These are phyloP conservation scores for Tenthredo distinguenda DNA, from an alignment of 2,888 invertebrate genomes.

Conservation along the genomic window DNA sequence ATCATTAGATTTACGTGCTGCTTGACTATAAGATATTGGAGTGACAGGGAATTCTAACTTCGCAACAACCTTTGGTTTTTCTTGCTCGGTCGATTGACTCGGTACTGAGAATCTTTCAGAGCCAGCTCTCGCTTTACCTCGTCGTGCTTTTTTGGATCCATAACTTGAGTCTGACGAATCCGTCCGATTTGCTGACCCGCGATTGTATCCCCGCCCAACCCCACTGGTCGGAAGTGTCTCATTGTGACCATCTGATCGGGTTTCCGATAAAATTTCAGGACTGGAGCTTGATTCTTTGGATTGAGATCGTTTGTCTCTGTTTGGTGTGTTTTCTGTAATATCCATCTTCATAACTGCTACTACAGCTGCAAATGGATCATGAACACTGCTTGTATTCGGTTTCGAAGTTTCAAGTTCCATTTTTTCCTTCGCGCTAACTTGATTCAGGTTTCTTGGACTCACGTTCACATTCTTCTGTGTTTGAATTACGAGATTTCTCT, in stretches of 20 bases:
- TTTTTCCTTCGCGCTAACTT: conserved; percentile 17
- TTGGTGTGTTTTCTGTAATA: conserved; percentile 56
- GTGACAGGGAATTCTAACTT: conserved; percentile 55
- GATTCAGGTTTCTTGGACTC: conserved; percentile 43
- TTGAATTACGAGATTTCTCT: conserved; percentile 41
- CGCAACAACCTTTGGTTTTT: conserved; percentile 35
- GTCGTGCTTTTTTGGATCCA: conserved; percentile 49
- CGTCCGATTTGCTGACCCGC: not conserved
- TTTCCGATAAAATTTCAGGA: not conserved
- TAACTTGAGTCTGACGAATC: conserved; percentile 20
- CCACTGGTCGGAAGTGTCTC: not conserved
- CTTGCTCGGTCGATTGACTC: conserved; percentile 25
- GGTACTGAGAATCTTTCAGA: not conserved
- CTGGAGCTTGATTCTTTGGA: conserved; percentile 32
- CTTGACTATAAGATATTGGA: conserved; percentile 56
- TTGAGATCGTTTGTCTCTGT: conserved; percentile 29
- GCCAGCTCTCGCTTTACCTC: not conserved
- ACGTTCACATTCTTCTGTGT: conserved; percentile 41
- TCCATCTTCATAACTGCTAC: conserved; percentile 59
- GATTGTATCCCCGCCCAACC: conserved; percentile 38
- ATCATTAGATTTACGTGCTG: conserved; percentile 57
- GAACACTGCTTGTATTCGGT: conserved; percentile 40
- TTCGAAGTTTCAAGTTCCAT: not conserved
- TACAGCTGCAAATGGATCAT: conserved; percentile 58
- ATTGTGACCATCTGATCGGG: not conserved